Base-by-base conservation (phyloP, 2,888 invertebrate genomes). In the Limenitis camilla region DNA sequence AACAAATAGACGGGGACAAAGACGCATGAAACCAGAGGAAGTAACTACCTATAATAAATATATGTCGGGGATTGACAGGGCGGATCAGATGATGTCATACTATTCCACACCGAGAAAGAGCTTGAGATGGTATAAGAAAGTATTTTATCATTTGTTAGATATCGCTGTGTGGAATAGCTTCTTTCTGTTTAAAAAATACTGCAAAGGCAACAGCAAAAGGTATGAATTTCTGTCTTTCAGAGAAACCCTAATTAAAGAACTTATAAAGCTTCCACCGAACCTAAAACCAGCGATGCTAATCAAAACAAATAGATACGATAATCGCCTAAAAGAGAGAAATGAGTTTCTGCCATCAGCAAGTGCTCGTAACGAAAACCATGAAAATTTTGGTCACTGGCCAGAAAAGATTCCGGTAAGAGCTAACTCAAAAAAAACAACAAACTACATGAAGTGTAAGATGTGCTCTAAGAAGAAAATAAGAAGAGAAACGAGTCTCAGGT, bases 111-210 rank as follows among this genome's bases (percentile, higher is more conserved):
- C 68, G 41, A 51, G 65, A 47, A 69, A 70, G 61, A 66, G 67
- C 40, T 66, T 68, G 47, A 52, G 64, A 43, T 68, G 68, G 69
- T 70, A 69, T 51, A 67, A 69, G 61, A 48, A 39, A 40, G 51
- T 51, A 40, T 41, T 53, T 35, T 32, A 45, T 44, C 45, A 49
- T 52, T 33, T 52, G 39, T 44, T 52, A 29, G 51, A 52, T 36
- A 40, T 46, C 31, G 32, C 46, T 11, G 46, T 52, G 38, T 49
- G 49, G 49, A 49, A 49, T 49, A 30, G 42, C 29, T 49, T 42
- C 32, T 49, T 43, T 31, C 38, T 38, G 29, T 49, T 43, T 10
- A 36, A 32, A 40, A 47, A 39, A 39, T 39, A 47, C 38, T 47
- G 47, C 40, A 32, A 39, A 29, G 7, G 11, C 9, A 47, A 47